These are phyloP conservation scores for Amblyjoppa proteus DNA, from an alignment of 2,888 invertebrate species.

Conservation along the genomic window DNA sequence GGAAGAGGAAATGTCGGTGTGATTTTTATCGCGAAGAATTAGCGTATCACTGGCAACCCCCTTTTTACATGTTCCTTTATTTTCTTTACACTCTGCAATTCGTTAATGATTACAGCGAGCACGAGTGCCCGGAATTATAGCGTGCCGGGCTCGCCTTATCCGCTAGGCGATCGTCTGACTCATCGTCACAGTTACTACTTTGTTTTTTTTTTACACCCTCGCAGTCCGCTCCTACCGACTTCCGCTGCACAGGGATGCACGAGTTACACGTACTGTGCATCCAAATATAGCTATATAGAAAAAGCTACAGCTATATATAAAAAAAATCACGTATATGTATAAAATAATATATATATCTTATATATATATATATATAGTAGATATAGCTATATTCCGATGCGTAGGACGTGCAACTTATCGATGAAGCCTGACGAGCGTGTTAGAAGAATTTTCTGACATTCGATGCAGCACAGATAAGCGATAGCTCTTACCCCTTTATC, in stretches of 20 bases:
- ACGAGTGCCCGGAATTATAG: slow-evolving; percentile 30
- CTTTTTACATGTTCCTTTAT: not conserved
- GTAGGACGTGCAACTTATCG: too few species aligned
- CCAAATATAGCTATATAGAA: too few species aligned
- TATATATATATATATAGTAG: too few species aligned
- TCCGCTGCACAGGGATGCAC: not conserved
- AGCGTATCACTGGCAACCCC: slow-evolving; percentile 20
- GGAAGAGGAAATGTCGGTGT: not conserved
- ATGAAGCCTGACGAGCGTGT: too few species aligned
- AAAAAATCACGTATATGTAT: too few species aligned
- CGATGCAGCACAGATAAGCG: too few species aligned
- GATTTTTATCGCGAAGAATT: slow-evolving; percentile 26
- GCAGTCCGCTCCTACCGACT: not conserved
- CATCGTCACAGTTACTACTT: slow-evolving; percentile 55
- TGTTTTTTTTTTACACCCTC: slow-evolving; percentile 14
- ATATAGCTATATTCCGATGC: too few species aligned
- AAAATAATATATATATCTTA: too few species aligned
- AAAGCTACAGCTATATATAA: too few species aligned
- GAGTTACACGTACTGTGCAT: not conserved
- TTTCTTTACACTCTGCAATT: slow-evolving; percentile 21
- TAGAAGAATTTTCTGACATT: too few species aligned
- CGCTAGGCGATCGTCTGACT: slow-evolving; percentile 54
- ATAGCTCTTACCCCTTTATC: too few species aligned
- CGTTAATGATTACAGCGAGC: slow-evolving; percentile 9
- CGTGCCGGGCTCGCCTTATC: slow-evolving; percentile 52